Conservation (phyloP, 1,140 invertebrate genomes). For the Bicyclus anynana region DNA sequence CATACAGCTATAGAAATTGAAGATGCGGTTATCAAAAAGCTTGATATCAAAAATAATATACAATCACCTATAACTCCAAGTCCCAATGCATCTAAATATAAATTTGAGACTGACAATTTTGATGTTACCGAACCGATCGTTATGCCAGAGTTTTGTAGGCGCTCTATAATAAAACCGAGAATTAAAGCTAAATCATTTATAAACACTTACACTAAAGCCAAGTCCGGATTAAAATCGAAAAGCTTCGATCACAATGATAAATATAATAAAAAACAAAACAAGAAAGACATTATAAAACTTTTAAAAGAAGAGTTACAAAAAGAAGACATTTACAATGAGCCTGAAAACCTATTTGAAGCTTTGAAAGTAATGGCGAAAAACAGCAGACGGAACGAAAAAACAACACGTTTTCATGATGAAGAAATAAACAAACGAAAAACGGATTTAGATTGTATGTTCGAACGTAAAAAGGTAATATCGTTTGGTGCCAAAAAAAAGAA, state of each 20-base stretch:
- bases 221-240: constrained; percentile 10
- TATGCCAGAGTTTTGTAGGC: neutral
- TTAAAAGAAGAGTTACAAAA: constrained; percentile 43
- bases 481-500: constrained; percentile 11
- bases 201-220: neutral
- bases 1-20: constrained; percentile 36
- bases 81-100: neutral
- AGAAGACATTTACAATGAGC: constrained; percentile 30
- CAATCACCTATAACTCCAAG: neutral
- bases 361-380: constrained; percentile 43
- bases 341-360: constrained; percentile 42
- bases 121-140: neutral
- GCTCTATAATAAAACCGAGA: constrained; percentile 8
- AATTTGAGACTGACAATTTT: neutral
- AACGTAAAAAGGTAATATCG: constrained; percentile 16
- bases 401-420: constrained; percentile 4
- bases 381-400: constrained; percentile 27
- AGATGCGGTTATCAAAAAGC: constrained; percentile 37
- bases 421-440: neutral
- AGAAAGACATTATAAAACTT: constrained; percentile 34
- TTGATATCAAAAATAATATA: constrained; percentile 21
- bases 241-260: constrained; percentile 16
- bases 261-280: constrained; percentile 27
- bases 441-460: constrained; percentile 12
- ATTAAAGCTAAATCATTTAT: constrained; percentile 27